Base-by-base conservation (phyloP, 2,888 invertebrate species). In the Chymomyza caudatula region DNA sequence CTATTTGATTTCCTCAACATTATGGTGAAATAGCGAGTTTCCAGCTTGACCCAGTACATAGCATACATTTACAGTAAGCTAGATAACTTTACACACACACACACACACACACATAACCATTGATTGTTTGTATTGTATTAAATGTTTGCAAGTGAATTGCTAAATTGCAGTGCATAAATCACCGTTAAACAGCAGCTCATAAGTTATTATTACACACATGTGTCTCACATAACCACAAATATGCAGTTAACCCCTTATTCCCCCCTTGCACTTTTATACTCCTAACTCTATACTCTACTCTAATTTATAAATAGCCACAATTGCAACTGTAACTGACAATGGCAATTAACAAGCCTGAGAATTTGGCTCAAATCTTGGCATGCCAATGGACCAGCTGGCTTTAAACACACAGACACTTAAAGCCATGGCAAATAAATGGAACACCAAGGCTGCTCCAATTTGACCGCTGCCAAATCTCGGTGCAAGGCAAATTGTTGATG, bases 261-360 rank as follows among this genome's bases (percentile, higher is more conserved):
- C 11, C 29, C 11, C 11, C 11, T 11, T 11, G 11, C 29, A 11
- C 29, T 37, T 37, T 37, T 11, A 11, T 0, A 11, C 29, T 37
- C 11, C 11, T 37, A 37, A 37, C 1, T 37, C 11, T 37, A 37
- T 11, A 37, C 1, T 37, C 11, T 37, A 37, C 29, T 37, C 29
- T 37, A 37, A 37, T 37, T 37, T 37, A 37, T 37, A 37, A 37
- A 37, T 37, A 37, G 29, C 29, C 29, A 37, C 29, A 37, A 37
- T 37, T 37, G 29, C 29, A 37, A 37, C 11, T 47, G 20, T 77
- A 78, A 77, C 79, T 77, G 80, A 80, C 80, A 80, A 80, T 71
- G 72, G 79, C 79, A 80, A 79, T 80, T 82, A 80, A 80, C 79
- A 77, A 77, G 79, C 80, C 77, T 79, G 67, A 77, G 82, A 80